Percentiles rank a stretch among this genome's conserved stretches.
Evolutionary conservation across 1,140 invertebrate species (phyloP).

Genomic region (Thalassaphorura encarpata): DNA sequence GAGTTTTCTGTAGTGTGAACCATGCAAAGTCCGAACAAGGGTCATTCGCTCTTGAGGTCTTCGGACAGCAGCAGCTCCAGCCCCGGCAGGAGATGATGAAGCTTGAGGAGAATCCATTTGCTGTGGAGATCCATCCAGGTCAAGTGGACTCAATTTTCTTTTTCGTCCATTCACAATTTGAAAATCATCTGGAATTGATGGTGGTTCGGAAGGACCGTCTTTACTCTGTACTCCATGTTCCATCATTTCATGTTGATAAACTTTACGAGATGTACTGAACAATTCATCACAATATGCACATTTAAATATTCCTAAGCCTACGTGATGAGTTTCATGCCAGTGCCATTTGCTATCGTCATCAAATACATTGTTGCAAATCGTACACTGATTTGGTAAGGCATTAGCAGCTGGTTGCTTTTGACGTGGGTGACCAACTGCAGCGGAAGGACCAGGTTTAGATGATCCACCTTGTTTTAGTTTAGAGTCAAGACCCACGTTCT

Average conservation of each 20-base stretch:
- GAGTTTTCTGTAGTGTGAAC: slow-evolving; percentile 6
- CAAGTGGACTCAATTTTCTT: not conserved
- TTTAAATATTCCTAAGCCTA: slow-evolving; percentile 28
- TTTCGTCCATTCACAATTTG: slow-evolving; percentile 1
- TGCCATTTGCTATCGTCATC: slow-evolving; percentile 11
- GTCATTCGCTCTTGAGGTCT: too few relatives aligned
- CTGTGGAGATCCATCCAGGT: not conserved
- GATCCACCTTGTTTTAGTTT: not conserved
- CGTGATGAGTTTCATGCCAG: slow-evolving; percentile 26
- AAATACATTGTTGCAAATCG: slow-evolving; percentile 22
- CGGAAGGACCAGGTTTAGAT: not conserved
- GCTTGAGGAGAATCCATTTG: too few relatives aligned
- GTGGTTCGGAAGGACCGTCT: not conserved
- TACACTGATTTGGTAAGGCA: slow-evolving; percentile 11
- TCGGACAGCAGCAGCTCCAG: too few relatives aligned
- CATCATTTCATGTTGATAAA: slow-evolving; percentile 22
- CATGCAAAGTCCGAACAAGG: slow-evolving; percentile 9
- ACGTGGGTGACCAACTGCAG: too few relatives aligned
- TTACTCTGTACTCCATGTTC: slow-evolving; percentile 11
- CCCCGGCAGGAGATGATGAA: too few relatives aligned
- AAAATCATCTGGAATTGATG: slow-evolving; percentile 1
- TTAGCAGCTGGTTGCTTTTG: too few relatives aligned
- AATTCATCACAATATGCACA: slow-evolving; percentile 20
- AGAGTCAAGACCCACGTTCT: slow-evolving; percentile 13
- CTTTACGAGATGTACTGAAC: slow-evolving; percentile 13